phyloP scores from a whole-genome alignment of 2,797 vertebrate genomes.

The Betta splendens region DNA sequence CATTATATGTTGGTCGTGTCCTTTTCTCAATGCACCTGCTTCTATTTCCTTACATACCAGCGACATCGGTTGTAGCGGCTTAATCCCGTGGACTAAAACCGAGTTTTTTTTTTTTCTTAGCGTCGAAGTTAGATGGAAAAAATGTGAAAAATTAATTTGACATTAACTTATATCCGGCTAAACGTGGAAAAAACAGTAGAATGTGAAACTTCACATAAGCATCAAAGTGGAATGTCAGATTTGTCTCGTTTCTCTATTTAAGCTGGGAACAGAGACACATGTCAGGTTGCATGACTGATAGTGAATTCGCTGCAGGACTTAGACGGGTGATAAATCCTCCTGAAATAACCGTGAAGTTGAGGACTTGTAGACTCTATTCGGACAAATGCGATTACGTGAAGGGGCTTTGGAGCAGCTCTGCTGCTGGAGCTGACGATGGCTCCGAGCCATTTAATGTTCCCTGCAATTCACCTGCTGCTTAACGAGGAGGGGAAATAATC shows the following conservation, averaged over 20 bases:
- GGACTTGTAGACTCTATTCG: constrained; percentile 70
- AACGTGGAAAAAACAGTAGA: no score
- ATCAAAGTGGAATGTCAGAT: no score
- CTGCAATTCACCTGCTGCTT: constrained; percentile 3
- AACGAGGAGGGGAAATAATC: not conserved
- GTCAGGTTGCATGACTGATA: constrained; percentile 23
- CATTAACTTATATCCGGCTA: no score
- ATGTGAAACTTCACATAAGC: no score
- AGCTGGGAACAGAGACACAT: not conserved
- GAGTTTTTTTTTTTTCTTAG: constrained; percentile 11
- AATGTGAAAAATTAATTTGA: not conserved
- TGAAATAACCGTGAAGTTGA: constrained; percentile 80
- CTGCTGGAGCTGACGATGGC: constrained; percentile 56
- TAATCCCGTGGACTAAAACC: constrained; percentile 31
- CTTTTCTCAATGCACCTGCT: constrained; percentile 49
- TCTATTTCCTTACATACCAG: constrained; percentile 8
- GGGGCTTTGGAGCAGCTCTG: constrained; percentile 68
- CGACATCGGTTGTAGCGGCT: not conserved
- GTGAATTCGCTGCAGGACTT: constrained; percentile 44
- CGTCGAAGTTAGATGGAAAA: not conserved
- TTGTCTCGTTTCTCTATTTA: not conserved
- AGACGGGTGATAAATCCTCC: constrained; percentile 73
- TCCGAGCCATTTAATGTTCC: not conserved
- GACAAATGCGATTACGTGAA: constrained; percentile 81
- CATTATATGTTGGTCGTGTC: no score